phyloP scores from a whole-genome alignment of 2,888 invertebrate species.

The Poecilobothrus nobilitatus region DNA sequence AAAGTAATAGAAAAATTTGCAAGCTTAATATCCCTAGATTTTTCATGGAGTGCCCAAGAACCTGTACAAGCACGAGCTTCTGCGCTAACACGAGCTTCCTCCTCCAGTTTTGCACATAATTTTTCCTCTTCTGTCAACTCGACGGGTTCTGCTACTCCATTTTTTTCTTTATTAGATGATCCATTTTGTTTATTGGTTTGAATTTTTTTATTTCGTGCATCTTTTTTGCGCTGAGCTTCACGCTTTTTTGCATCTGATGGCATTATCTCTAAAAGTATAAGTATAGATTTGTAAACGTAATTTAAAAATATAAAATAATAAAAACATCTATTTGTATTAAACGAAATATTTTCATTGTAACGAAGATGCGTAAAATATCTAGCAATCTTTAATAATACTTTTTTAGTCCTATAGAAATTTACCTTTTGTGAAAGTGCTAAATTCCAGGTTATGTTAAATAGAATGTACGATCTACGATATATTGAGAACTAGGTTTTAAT shows the following conservation, averaged over 20 bases:
- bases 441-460: too few species aligned
- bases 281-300: too few species aligned
- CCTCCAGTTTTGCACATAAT: conserved; percentile 76
- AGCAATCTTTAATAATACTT: too few species aligned
- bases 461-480: too few species aligned
- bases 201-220: conserved; percentile 58
- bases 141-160: conserved; percentile 50
- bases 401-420: too few species aligned
- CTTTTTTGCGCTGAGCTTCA: conserved; percentile 95
- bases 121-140: conserved; percentile 54
- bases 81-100: conserved; percentile 85
- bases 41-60: conserved; percentile 87
- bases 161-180: conserved; percentile 50
- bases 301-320: too few species aligned
- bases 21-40: conserved; percentile 93
- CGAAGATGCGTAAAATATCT: too few species aligned
- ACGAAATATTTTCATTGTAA: too few species aligned
- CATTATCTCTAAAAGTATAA: conserved; percentile 51
- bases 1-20: conserved; percentile 95
- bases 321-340: too few species aligned
- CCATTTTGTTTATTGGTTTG: conserved; percentile 46
- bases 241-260: conserved; percentile 99
- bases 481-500: too few species aligned
- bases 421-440: too few species aligned
- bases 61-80: conserved; percentile 93